These are phyloP conservation scores for mouse (Mus musculus) DNA, from an alignment of 2,113 vertebrate genomes.

Conservation along the genomic window DNA sequence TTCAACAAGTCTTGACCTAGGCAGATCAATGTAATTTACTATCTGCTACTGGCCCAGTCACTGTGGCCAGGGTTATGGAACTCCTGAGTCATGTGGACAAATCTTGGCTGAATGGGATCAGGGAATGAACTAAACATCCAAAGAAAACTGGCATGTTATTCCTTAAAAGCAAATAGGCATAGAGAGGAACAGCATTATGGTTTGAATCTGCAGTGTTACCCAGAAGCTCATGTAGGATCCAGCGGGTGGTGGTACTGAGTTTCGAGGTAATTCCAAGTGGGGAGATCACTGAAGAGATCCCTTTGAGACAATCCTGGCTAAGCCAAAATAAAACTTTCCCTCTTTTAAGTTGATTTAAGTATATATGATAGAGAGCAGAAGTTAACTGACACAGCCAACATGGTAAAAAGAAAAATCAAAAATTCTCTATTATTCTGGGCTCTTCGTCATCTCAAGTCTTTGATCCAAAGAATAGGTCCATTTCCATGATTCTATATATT, in stretches of 20 bases:
- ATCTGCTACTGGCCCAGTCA: background rate
- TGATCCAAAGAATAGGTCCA: slow-evolving; percentile 4
- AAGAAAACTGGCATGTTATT: background rate
- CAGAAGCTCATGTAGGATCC: background rate
- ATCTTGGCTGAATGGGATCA: background rate
- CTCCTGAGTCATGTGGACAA: background rate
- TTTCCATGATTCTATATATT: background rate
- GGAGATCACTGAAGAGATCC: background rate
- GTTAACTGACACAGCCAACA: background rate
- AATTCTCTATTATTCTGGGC: background rate
- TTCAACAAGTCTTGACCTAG: background rate
- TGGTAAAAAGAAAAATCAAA: background rate
- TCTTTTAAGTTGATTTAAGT: background rate
- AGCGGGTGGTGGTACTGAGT: background rate
- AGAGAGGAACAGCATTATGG: background rate
- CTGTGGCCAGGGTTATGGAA: background rate
- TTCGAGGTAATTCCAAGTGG: background rate
- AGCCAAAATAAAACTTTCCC: background rate
- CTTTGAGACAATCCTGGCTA: background rate
- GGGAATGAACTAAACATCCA: background rate
- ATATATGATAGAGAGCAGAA: background rate
- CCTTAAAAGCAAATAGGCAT: too few species aligned
- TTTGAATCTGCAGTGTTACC: background rate
- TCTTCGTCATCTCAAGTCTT: background rate
- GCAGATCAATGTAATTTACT: background rate